Evolutionary conservation across 1,140 invertebrate genomes (phyloP), one percentile per base, ranked within the genome.

Genomic region (Drosophila lowei): DNA sequence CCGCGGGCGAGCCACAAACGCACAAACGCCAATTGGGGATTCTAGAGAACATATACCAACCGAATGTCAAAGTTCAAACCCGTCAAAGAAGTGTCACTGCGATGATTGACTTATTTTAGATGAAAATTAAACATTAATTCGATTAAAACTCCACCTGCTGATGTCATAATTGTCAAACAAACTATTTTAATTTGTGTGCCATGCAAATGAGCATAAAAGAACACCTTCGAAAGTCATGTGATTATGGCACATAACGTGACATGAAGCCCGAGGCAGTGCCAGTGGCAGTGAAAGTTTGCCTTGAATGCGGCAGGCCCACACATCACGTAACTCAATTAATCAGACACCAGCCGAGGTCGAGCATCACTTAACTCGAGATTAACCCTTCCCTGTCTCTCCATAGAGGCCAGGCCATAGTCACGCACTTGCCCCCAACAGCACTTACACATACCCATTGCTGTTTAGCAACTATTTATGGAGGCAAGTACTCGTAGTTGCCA

Each of bases 401-500:
- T 3, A 16, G n/a, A 25, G 54, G 52, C 23, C 54, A 25, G 49
- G 52, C 23, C 54, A n/a, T 49, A 25, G 49, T 44, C 42, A 52
- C 57, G 58, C 52, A 64, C 64, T 61, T 5, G 11, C 11, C 48
- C 38, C 65, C 53, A 55, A 41, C 18, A 48, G 18, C 44, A 61
- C 53, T 46, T 77, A 47, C 56, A 56, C 38, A 41, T 30, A 38
- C 23, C 13, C 38, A 56, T 42, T 53, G 41, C 66, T 75, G 72
- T 66, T 72, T 49, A 75, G 78, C 54, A 76, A 67, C 78, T 67
- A 81, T 80, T 75, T 80, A 72, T 63, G 56, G 62, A 43, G 47
- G 34, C 54, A 68, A 73, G 63, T 56, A 34, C 25, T 44, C 34
- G 34, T 57, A 57, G 50, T 18, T 68, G 47, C 41, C 67, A 30